Base-by-base conservation (phyloP, 2,797 vertebrate genomes). In the Octomys mimax region DNA sequence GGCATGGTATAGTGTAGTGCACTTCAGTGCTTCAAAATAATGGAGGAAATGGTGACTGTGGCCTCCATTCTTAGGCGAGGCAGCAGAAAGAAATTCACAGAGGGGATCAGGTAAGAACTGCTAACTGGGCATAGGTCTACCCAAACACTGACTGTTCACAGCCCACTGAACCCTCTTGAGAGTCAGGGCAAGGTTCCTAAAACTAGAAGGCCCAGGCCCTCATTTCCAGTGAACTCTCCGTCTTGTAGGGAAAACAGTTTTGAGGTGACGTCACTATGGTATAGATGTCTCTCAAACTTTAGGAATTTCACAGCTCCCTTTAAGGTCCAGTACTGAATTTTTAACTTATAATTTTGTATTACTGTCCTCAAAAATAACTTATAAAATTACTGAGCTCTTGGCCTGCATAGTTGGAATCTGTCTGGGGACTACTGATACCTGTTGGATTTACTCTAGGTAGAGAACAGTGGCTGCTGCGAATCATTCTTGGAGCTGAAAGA, bases 381-480 rank as follows among this genome's bases (percentile, higher is more conserved):
- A 89, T 70, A 59, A 42, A 87, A 71, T 39, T n/a, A 12, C n/a
- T 83, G 11, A 71, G 26, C 10, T 42, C 22, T 87, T 64, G 31
- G 28, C 6, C 49, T 4, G 6, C 5, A 10, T 10, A 6, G 14
- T 3, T 68, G 11, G 81, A 28, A 5, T 54, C 61, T 42, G n/a
- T 6, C 14, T 33, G 16, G 19, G 36, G 24, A 21, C 54, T 59
- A 8, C 0, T 21, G 61, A 5, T 66, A 59, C 10, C 19, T 75
- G 52, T 52, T 70, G 42, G 9, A 31, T 70, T 12, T 70, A 28
- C 13, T 31, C 14, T 6, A 2, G 1, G 36, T 39, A 59, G 66
- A 86, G 5, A 6, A 14, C 12, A 19, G 4, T 28, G 57, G 12
- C 26, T 18, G 21, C 0, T 1, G 8, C 0, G 18, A 0, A 1